Evolutionary conservation across 2,797 vertebrate species (phyloP).

Genomic region (Rhabdophis nuchalis): DNA sequence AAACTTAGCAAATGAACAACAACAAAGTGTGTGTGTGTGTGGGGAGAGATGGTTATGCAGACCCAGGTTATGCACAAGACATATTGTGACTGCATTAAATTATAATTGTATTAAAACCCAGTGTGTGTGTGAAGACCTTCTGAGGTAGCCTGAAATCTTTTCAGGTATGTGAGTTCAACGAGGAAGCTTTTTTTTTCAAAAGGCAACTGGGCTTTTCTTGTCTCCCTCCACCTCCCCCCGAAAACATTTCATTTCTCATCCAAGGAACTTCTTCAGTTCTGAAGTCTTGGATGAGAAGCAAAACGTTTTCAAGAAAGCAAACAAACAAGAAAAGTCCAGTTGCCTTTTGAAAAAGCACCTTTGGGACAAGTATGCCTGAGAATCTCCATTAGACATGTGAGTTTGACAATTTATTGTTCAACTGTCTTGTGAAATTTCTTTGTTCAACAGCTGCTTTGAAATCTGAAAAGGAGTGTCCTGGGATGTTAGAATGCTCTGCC

Average conservation of each 20-base stretch:
- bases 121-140: background rate
- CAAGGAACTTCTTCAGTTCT: background rate
- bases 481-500: background rate
- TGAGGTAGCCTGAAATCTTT: background rate
- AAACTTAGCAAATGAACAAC: background rate
- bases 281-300: background rate
- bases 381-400: background rate
- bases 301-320: background rate
- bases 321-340: background rate
- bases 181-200: background rate
- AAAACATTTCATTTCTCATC: background rate
- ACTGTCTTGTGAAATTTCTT: background rate
- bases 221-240: background rate
- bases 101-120: background rate
- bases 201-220: background rate
- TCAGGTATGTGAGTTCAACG: background rate
- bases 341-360: background rate
- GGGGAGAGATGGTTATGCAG: background rate
- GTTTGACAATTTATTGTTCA: background rate
- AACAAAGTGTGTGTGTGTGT: background rate
- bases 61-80: background rate
- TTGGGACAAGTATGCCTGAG: background rate
- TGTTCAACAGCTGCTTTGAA: background rate
- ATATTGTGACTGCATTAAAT: background rate
- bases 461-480: background rate